Evolutionary conservation across 2,888 invertebrate species (phyloP).

Genomic region (Eupithecia insigniata): DNA sequence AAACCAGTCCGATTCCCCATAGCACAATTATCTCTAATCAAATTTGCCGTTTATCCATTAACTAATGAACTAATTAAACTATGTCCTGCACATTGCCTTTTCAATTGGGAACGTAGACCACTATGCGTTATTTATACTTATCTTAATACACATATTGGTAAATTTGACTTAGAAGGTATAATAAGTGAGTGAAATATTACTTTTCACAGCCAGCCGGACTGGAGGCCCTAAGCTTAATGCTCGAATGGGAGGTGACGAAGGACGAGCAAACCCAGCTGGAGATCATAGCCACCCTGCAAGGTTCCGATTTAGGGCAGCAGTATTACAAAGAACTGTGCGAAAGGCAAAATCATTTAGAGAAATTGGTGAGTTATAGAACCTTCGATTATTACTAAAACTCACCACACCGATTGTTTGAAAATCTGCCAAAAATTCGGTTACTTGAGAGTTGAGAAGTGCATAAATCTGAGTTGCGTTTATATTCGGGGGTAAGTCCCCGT

Average conservation of each 20-base stretch:
- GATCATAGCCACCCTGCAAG: conserved; percentile 89
- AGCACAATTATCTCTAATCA: too few species aligned
- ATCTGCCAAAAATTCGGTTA: too few species aligned
- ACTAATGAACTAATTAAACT: too few species aligned
- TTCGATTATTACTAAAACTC: too few species aligned
- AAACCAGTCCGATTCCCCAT: too few species aligned
- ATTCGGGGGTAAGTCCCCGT: too few species aligned
- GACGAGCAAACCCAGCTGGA: conserved; percentile 86
- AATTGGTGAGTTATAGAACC: conserved; percentile 82
- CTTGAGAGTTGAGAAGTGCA: too few species aligned
- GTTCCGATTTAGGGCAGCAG: conserved; percentile 87
- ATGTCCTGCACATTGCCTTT: neutral
- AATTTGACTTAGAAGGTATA: neutral
- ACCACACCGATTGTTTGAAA: too few species aligned
- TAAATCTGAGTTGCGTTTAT: too few species aligned
- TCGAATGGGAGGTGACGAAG: conserved; percentile 88
- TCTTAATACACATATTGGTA: neutral
- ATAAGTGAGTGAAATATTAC: neutral
- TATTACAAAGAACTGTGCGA: conserved; percentile 89
- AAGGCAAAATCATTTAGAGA: conserved; percentile 88
- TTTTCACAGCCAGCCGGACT: conserved; percentile 81
- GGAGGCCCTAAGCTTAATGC: conserved; percentile 89
- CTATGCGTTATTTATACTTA: too few species aligned
- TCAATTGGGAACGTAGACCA: neutral
- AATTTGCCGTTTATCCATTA: too few species aligned